Percentiles rank a stretch among this genome's conserved stretches.
phyloP scores from a whole-genome alignment of 2,888 invertebrate genomes.

The Leptinotarsa haldemani region DNA sequence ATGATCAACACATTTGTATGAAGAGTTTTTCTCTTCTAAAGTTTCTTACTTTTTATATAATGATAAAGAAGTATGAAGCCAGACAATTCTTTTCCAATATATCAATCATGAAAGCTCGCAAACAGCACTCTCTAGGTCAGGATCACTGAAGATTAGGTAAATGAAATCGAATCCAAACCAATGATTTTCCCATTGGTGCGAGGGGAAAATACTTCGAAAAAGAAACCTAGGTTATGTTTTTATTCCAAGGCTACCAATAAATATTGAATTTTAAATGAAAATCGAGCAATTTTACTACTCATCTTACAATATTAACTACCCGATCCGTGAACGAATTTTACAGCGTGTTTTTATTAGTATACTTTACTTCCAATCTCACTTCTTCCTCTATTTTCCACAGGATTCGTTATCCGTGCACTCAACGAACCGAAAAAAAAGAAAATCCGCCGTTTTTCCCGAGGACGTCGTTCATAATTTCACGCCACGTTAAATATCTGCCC shows the following conservation, averaged over 20 bases:
- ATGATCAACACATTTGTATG: too few species aligned
- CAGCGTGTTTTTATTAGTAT: neutral
- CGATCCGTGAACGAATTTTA: neutral
- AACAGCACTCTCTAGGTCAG: too few species aligned
- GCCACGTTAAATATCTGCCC: constrained; percentile 12
- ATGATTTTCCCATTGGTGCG: too few species aligned
- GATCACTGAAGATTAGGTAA: neutral
- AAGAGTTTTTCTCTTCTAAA: too few species aligned
- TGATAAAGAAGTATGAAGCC: too few species aligned
- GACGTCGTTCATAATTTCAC: constrained; percentile 13
- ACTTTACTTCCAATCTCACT: constrained; percentile 8
- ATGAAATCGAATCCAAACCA: neutral
- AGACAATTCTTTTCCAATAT: too few species aligned
- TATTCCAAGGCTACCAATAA: neutral
- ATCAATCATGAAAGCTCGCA: too few species aligned
- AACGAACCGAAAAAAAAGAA: constrained; percentile 8
- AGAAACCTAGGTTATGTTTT: constrained; percentile 2
- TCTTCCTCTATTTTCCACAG: neutral
- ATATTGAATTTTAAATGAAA: neutral
- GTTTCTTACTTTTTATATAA: too few species aligned
- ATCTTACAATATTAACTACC: neutral
- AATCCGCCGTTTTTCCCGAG: neutral
- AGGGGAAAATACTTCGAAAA: neutral
- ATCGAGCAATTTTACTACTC: neutral
- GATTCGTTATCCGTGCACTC: constrained; percentile 2